These are phyloP conservation scores for Gobio occitaniae DNA, from an alignment of 2,797 vertebrate species.

Conservation along the genomic window DNA sequence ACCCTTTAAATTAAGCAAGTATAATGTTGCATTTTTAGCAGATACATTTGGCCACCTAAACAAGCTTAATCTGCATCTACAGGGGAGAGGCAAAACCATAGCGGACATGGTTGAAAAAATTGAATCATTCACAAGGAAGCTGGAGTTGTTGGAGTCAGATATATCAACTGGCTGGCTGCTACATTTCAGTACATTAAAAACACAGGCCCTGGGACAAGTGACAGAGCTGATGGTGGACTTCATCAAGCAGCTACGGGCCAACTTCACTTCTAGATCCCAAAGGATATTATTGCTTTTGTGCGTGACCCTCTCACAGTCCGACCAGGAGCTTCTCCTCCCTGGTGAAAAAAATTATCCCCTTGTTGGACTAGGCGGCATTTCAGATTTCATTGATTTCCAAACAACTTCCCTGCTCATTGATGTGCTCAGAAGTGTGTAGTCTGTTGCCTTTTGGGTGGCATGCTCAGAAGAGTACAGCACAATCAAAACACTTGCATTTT, in stretches of 20 bases:
- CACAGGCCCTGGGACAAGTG: neutral
- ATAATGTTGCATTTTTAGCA: neutral
- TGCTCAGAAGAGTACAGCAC: neutral
- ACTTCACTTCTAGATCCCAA: neutral
- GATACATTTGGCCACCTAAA: neutral
- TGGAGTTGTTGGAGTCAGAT: neutral
- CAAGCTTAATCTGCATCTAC: neutral
- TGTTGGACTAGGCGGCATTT: neutral
- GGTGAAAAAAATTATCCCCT: neutral
- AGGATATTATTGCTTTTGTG: neutral
- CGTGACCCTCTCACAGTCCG: neutral
- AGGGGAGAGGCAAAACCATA: neutral
- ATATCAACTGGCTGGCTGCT: neutral
- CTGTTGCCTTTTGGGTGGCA: neutral
- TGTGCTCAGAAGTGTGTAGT: neutral
- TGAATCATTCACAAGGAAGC: neutral
- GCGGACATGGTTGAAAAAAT: neutral
- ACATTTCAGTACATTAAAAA: neutral
- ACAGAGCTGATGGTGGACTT: neutral
- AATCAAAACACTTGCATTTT: neutral
- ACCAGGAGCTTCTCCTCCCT: neutral
- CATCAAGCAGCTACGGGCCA: neutral
- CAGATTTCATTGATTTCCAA: conserved; percentile 2
- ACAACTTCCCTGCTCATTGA: neutral
- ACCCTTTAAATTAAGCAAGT: neutral